These are phyloP conservation scores for Tetragonula carbonaria DNA, from an alignment of 2,888 invertebrate genomes.

Conservation along the genomic window DNA sequence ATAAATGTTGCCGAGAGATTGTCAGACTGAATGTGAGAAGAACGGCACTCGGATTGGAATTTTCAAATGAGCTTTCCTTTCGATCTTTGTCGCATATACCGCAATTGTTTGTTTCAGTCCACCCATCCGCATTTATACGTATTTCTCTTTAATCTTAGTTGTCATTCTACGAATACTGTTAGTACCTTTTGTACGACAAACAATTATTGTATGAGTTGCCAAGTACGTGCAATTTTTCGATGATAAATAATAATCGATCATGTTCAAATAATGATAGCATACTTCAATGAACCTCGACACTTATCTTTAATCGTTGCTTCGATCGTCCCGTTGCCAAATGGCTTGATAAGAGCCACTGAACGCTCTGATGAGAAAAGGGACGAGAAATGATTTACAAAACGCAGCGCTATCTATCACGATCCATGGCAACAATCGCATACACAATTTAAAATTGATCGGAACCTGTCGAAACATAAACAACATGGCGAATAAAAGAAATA, in stretches of 20 bases:
- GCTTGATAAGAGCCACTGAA: not conserved
- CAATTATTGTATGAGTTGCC: slow-evolving; percentile 80
- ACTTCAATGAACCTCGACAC: slow-evolving; percentile 16
- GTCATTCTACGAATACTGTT: slow-evolving; percentile 77
- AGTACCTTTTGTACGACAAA: slow-evolving; percentile 82
- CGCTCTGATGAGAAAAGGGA: not conserved
- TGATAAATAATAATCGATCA: slow-evolving; percentile 82
- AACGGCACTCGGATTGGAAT: slow-evolving; percentile 69
- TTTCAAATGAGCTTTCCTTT: slow-evolving; percentile 61
- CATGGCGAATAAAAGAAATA: slow-evolving; percentile 54
- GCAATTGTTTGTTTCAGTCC: slow-evolving; percentile 38
- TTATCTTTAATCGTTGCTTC: not conserved
- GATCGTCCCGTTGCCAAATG: not conserved
- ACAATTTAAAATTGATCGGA: slow-evolving; percentile 50
- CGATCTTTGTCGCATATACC: slow-evolving; percentile 58
- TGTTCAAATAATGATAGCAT: slow-evolving; percentile 73
- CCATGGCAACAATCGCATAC: slow-evolving; percentile 14
- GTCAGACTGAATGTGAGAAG: slow-evolving; percentile 27
- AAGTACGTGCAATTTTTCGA: slow-evolving; percentile 81
- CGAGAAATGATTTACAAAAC: not conserved
- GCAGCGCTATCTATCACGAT: slow-evolving; percentile 10
- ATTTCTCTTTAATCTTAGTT: slow-evolving; percentile 59
- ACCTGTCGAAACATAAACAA: slow-evolving; percentile 63
- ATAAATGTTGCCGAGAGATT: slow-evolving; percentile 9
- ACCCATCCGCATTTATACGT: slow-evolving; percentile 57